Conservation (phyloP, 1,140 invertebrate genomes). For the Drosophila sulfurigaster region DNA sequence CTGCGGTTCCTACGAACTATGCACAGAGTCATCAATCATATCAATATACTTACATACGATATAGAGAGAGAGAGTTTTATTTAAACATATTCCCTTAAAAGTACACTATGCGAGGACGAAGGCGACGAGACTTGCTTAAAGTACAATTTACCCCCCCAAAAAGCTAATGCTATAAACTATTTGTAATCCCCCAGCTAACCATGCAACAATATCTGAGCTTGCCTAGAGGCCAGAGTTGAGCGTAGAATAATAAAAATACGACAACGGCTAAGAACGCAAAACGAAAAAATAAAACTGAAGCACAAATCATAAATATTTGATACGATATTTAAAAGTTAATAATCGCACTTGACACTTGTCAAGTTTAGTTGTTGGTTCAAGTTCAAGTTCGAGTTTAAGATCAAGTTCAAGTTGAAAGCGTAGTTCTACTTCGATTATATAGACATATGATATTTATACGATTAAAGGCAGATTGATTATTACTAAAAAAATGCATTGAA, state of each 20-base stretch:
- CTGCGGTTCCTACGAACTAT: constrained; percentile 36
- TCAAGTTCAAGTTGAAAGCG: constrained; percentile 28
- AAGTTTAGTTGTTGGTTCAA: constrained; percentile 9
- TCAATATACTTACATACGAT: constrained; percentile 23
- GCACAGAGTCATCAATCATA: constrained; percentile 9
- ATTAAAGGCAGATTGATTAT: constrained; percentile 18
- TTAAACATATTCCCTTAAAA: constrained; percentile 32
- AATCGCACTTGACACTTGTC: constrained; percentile 16
- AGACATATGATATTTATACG: constrained; percentile 11
- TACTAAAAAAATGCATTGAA: constrained; percentile 51
- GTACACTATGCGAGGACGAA: not conserved
- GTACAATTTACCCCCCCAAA: not conserved
- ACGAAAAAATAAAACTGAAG: not conserved
- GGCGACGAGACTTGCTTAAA: constrained; percentile 10
- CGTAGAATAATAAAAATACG: constrained; percentile 8
- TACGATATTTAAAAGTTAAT: constrained; percentile 5
- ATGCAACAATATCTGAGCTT: constrained; percentile 23
- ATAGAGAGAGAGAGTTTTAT: constrained; percentile 30
- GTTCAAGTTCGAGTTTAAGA: constrained; percentile 4
- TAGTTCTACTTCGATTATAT: constrained; percentile 27
- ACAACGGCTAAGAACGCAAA: constrained; percentile 2
- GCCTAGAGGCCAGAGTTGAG: constrained; percentile 21
- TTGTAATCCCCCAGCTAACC: constrained; percentile 12
- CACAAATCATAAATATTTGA: not conserved
- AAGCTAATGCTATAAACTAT: constrained; percentile 6